Evolutionary conservation across 2,113 vertebrate genomes (phyloP), one percentile per base, ranked within the genome.

Genomic region (Rhinolophus ferrumequinum): DNA sequence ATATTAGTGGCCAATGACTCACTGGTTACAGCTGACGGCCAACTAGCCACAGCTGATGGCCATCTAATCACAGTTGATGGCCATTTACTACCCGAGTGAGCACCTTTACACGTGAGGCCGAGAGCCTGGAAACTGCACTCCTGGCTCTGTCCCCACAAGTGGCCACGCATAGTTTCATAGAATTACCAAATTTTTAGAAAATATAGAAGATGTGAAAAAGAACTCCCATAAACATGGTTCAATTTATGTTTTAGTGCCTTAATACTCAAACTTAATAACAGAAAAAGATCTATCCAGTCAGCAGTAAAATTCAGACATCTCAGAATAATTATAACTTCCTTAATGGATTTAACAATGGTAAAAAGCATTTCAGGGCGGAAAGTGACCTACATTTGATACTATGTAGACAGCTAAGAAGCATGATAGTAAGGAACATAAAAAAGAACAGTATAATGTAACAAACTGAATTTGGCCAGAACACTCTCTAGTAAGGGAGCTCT

Each of bases 301-400:
- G 22, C 35, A 87, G 30, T 95, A 84, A 77, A 90, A 91, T 64
- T 79, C 56, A 88, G 81, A 90, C 47, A 24, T 38, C 30, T 95
- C 56, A 83, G 93, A 90, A 88, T 90, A 87, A 88, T 93, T 73
- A 33, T 21, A 76, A 87, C 60, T 87, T 90, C 91, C 86, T 95
- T 76, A 87, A 66, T 75, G 50, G 24, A 9, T 73, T 50, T 24
- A 95, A 52, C 69, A 76, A 41, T 22, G 3, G 56, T 28, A 76
- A 26, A 92, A 84, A 90, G 81, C 28, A n/a, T 73, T 89, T 80
- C 50, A 76, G 88, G 58, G 84, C 79, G 73, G 64, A 90, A 94
- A 73, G 44, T 77, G 58, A 87, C 35, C 44, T 66, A 77, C 24
- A 26, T 81, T 60, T 67, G 66, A 41, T 85, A 60, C 52, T 77